Percentiles rank a stretch among this genome's conserved stretches.
Evolutionary conservation across 2,113 vertebrate species (phyloP).

Genomic region (Pipra filicauda): DNA sequence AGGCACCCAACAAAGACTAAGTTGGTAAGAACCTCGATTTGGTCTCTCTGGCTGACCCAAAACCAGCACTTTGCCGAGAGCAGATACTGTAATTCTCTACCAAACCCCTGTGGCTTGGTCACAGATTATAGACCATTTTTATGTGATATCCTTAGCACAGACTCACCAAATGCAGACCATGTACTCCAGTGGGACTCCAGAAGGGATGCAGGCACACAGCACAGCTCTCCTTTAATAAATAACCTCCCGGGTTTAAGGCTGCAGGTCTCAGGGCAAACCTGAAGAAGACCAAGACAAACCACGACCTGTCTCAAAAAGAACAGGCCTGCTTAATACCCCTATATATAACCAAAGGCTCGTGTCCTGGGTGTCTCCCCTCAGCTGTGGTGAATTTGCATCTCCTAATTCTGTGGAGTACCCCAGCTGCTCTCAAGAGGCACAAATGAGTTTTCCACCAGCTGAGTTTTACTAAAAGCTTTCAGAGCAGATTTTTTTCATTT

Average conservation of each 20-base stretch:
- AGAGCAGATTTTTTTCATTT: neutral
- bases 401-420: neutral
- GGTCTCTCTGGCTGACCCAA: neutral
- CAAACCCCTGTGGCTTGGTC: neutral
- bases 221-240: neutral
- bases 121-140: neutral
- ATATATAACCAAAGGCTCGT: neutral
- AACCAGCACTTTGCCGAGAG: neutral
- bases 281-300: neutral
- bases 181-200: fast-evolving
- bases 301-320: fast-evolving
- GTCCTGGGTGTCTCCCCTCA: neutral
- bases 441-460: neutral
- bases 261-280: fast-evolving
- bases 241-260: fast-evolving
- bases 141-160: neutral
- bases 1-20: neutral
- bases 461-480: neutral
- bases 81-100: too few relatives aligned
- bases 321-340: fast-evolving
- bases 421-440: neutral
- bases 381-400: neutral
- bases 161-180: neutral
- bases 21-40: fast-evolving
- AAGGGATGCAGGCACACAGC: fast-evolving